phyloP scores from a whole-genome alignment of 2,797 vertebrate genomes.

The Peromyscus nudipes region DNA sequence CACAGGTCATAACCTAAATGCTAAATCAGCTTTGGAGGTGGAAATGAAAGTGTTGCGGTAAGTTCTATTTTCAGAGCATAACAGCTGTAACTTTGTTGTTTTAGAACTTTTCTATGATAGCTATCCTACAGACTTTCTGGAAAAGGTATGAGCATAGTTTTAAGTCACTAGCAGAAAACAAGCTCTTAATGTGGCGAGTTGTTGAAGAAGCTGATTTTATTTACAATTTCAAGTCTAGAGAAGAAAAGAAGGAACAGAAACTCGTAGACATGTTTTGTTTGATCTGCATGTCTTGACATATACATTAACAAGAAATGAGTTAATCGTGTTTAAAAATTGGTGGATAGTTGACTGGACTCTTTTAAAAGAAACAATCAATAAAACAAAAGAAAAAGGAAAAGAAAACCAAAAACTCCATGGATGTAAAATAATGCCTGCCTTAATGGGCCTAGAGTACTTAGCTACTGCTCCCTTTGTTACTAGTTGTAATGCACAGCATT shows the following conservation, averaged over 20 bases:
- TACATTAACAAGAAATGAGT: neutral
- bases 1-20: neutral
- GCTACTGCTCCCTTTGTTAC: neutral
- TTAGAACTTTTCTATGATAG: neutral
- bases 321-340: neutral
- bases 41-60: neutral
- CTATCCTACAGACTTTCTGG: neutral
- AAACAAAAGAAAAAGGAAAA: neutral
- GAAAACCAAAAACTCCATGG: neutral
- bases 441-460: neutral
- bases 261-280: neutral
- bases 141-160: neutral
- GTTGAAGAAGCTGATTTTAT: constrained; percentile 24
- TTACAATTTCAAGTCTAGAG: neutral
- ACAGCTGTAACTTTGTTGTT: neutral
- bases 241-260: neutral
- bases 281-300: neutral
- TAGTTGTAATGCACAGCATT: neutral
- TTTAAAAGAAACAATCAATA: neutral
- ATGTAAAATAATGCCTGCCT: neutral
- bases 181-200: neutral
- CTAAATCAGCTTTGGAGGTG: neutral
- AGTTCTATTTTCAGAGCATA: neutral
- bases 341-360: neutral
- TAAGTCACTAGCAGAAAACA: neutral